phyloP scores from a whole-genome alignment of 2,888 invertebrate genomes.

The Epiperipatus broadwayi region DNA sequence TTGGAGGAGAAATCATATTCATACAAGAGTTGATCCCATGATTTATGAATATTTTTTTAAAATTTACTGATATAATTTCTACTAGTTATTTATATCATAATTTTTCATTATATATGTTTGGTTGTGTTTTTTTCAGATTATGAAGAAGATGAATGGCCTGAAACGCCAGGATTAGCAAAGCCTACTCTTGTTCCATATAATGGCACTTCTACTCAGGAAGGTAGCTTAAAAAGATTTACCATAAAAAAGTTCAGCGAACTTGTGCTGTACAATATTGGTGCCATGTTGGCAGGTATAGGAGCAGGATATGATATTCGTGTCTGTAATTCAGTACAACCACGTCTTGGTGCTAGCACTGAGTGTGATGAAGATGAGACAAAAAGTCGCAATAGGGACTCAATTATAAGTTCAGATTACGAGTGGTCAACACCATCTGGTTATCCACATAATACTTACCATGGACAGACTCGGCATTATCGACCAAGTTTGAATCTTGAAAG shows the following conservation, averaged over 20 bases:
- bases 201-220: conserved; percentile 28
- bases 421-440: conserved; percentile 40
- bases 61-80: too few relatives aligned
- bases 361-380: conserved; percentile 18
- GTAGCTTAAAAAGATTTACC: conserved; percentile 17
- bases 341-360: conserved; percentile 22
- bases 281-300: conserved; percentile 70
- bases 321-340: conserved; percentile 44
- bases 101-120: too few relatives aligned
- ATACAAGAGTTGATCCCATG: too few relatives aligned
- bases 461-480: conserved; percentile 46
- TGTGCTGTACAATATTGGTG: conserved; percentile 66
- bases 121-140: conserved; percentile 24
- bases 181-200: conserved; percentile 43
- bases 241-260: conserved; percentile 34
- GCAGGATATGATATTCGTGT: conserved; percentile 78
- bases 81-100: too few relatives aligned
- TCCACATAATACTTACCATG: conserved; percentile 75
- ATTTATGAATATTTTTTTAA: too few relatives aligned
- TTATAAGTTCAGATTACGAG: conserved; percentile 37
- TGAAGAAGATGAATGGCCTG: conserved; percentile 27
- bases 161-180: conserved; percentile 22
- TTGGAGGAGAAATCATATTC: too few relatives aligned
- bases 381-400: too few relatives aligned
- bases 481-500: conserved; percentile 19